A percentile compares a stretch with the other conserved stretches of the same genome.
Conservation (phyloP, 2,797 vertebrate species). For the Podarcis siculus region DNA sequence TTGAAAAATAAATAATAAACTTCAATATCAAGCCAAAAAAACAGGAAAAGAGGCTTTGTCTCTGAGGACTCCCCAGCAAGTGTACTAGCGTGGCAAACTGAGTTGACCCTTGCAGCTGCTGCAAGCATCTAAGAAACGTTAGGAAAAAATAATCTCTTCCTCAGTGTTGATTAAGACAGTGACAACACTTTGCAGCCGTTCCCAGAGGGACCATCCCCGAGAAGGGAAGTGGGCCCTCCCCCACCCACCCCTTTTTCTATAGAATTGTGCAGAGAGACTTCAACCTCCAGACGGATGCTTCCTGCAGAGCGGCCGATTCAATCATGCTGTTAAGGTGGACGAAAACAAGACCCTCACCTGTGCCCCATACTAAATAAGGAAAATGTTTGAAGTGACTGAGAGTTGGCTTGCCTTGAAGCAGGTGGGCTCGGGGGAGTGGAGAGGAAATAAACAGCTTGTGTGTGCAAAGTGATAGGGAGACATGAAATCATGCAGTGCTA, state of each 20-base stretch:
- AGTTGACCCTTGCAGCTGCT: neutral
- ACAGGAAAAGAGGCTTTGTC: constrained; percentile 4
- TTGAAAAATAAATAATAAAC: neutral
- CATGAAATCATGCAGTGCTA: neutral
- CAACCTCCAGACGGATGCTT: neutral
- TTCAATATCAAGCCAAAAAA: neutral
- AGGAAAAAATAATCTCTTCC: neutral
- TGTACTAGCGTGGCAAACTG: neutral
- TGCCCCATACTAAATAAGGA: neutral
- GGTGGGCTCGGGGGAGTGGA: neutral
- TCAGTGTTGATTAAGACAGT: neutral
- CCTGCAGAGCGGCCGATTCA: neutral
- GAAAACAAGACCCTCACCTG: neutral
- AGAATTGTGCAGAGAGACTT: neutral
- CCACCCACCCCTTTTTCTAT: neutral
- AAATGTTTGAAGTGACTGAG: neutral
- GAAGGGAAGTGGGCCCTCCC: neutral
- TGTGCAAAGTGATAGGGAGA: neutral
- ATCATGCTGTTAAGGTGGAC: neutral
- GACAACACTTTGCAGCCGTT: neutral
- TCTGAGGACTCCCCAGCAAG: neutral
- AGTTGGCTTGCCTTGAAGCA: neutral
- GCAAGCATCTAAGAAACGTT: neutral
- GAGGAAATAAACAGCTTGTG: no score
- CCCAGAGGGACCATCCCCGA: neutral